phyloP scores from a whole-genome alignment of 2,888 invertebrate genomes.

The Habrosyne pyritoides region DNA sequence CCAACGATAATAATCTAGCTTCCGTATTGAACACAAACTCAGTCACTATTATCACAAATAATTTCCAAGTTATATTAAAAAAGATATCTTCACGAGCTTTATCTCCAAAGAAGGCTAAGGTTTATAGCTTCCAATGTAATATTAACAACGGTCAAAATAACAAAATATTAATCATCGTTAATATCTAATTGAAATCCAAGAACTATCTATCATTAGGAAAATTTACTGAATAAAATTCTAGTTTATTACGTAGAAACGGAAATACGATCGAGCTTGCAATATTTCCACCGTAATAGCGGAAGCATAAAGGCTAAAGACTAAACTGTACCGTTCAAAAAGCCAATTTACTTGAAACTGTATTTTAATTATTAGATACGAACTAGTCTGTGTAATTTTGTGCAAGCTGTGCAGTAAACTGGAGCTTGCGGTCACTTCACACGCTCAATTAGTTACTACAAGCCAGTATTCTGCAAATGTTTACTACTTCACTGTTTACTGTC shows the following conservation, averaged over 20 bases:
- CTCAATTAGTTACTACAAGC: not conserved
- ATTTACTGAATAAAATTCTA: not conserved
- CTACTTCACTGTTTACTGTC: not conserved
- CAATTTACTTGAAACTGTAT: slow-evolving; percentile 2
- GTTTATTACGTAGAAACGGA: not conserved
- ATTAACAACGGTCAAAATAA: no score
- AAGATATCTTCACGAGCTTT: no score
- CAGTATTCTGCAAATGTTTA: not conserved
- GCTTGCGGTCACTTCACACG: not conserved
- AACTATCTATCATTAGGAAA: not conserved
- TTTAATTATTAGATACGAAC: not conserved
- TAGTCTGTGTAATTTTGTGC: not conserved
- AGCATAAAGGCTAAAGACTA: not conserved
- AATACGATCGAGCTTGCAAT: not conserved
- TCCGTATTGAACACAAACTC: slow-evolving; percentile 12
- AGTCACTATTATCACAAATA: slow-evolving; percentile 5
- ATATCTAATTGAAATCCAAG: not conserved
- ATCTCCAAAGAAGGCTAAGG: no score
- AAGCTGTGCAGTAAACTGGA: not conserved
- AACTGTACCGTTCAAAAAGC: not conserved
- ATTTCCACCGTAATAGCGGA: not conserved
- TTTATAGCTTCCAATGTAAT: no score
- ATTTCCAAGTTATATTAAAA: no score
- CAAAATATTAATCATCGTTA: no score
- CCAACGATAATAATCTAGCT: slow-evolving; percentile 9